A percentile compares a stretch with the other conserved stretches of the same genome.
These are phyloP conservation scores for Plectropomus leopardus DNA, from an alignment of 2,113 vertebrate genomes.

Conservation along the genomic window DNA sequence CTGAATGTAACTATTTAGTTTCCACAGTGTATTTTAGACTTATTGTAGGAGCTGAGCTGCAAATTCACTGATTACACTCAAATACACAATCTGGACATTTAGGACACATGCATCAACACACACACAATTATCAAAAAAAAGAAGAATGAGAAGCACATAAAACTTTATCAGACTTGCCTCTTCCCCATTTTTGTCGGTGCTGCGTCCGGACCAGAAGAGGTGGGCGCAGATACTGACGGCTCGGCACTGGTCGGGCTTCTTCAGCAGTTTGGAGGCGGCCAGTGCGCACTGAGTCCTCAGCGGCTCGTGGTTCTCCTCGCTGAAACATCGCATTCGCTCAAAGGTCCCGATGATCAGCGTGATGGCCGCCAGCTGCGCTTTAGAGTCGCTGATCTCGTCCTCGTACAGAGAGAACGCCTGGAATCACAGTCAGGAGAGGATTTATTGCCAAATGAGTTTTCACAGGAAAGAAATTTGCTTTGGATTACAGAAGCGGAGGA, in stretches of 20 bases:
- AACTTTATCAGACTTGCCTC: constrained; percentile 90
- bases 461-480: too few relatives aligned
- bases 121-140: too few relatives aligned
- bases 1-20: too few relatives aligned
- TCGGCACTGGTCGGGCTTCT: constrained; percentile 97
- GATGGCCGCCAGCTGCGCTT: constrained; percentile 98
- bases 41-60: too few relatives aligned
- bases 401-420: constrained; percentile 98
- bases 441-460: too few relatives aligned
- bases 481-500: too few relatives aligned
- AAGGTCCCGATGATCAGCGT: constrained; percentile 98
- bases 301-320: constrained; percentile 98
- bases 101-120: too few relatives aligned
- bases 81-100: too few relatives aligned
- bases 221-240: constrained; percentile 98
- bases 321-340: constrained; percentile 96
- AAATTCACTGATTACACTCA: too few relatives aligned
- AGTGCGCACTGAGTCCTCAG: constrained; percentile 96
- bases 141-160: too few relatives aligned
- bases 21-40: too few relatives aligned
- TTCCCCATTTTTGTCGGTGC: constrained; percentile 95
- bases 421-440: too few relatives aligned
- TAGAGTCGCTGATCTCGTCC: constrained; percentile 99
- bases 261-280: constrained; percentile 97
- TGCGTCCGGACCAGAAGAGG: constrained; percentile 97